Conservation (phyloP, 2,113 vertebrate genomes). For the Manacus vitellinus region DNA sequence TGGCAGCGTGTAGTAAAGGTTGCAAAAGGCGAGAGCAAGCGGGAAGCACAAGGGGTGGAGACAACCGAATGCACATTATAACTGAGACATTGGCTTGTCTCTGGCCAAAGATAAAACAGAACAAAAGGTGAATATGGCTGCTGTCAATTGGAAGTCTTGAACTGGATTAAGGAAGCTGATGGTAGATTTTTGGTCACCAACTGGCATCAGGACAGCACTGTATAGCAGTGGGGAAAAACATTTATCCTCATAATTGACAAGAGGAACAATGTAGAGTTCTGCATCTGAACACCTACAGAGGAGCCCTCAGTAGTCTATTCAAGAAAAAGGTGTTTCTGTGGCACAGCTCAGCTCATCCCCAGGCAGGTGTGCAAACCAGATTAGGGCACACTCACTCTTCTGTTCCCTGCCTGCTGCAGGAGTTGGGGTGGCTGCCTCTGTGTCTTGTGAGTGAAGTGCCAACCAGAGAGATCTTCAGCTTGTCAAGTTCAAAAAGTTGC, state of each 20-base stretch:
- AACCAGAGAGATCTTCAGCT: background rate
- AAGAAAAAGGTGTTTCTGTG: background rate
- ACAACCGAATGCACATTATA: background rate
- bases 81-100: rapidly evolving
- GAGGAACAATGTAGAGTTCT: background rate
- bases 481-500: rapidly evolving
- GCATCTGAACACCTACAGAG: background rate
- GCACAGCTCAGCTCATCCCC: background rate
- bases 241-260: background rate
- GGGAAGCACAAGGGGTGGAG: background rate
- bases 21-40: background rate
- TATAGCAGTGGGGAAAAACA: background rate
- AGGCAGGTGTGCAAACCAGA: background rate
- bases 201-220: background rate
- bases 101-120: background rate
- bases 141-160: background rate
- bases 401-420: background rate
- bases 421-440: background rate
- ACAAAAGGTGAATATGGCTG: rapidly evolving
- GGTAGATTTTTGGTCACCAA: background rate
- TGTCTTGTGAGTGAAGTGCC: background rate
- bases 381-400: background rate
- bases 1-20: rapidly evolving
- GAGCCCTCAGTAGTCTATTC: background rate
- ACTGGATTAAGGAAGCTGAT: rapidly evolving